Base-by-base conservation (phyloP, 1,140 invertebrate genomes). In the Orussus abietinus region DNA sequence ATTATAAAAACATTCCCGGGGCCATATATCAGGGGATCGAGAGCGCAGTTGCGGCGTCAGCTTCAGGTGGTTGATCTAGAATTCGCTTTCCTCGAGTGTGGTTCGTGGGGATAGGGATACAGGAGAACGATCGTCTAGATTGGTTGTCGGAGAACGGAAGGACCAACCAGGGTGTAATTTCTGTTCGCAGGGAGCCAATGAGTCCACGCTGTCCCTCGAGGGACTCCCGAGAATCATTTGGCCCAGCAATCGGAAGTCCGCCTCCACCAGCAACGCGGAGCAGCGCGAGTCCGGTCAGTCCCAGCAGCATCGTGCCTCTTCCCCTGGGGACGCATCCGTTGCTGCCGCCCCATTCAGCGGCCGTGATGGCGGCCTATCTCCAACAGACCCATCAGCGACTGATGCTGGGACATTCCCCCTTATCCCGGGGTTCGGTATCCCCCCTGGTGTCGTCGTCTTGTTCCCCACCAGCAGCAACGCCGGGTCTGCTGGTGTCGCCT, bases 171-270 rank as follows among this genome's bases (percentile, higher is more conserved):
- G 17, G 18, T 53, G 41, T 50, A 53, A 62, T 46, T 67, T 47
- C 73, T 74, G 76, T 71, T 79, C 81, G 12, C 79, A 89, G 86
- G 73, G 86, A 90, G 65, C 66, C 76, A 62, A 74, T 77, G 62
- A 88, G 81, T 72, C 85, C 85, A 38, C 77, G 85, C 58, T 87
- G 86, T 71, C 79, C 86, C 42, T 88, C 85, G 37, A 78, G 85
- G 51, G 85, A 89, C 59, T 89, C 86, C 33, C 78, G 82, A 38
- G 77, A 77, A 55, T 80, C 77, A 19, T 74, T 72, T 33, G 80
- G 80, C 20, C 83, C 81, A 55, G 61, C 59, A 42, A 62, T 54
- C 29, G 68, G 59, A 43, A 74, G 69, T 81, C 83, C 66, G 80
- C 85, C 45, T 77, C 84, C 58, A 65, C 80, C 55, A 74, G 80